Base-by-base conservation (phyloP, 2,888 invertebrate genomes). In the Bhutanitis thaidina region DNA sequence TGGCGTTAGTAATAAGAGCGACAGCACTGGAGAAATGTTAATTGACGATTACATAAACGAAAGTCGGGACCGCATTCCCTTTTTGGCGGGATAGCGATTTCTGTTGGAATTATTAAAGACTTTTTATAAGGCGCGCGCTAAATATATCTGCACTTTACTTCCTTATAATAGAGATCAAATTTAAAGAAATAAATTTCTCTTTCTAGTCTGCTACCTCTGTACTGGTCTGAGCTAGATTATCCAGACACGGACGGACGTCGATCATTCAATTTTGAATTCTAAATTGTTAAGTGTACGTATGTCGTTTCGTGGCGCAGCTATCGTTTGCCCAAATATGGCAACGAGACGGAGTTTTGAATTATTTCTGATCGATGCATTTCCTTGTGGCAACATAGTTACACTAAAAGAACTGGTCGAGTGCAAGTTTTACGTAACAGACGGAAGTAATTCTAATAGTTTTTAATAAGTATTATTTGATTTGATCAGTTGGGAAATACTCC, bases 181-280 rank as follows among this genome's bases (percentile, higher is more conserved):
- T 52, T 36, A 16, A 20, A 30, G n/a, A 30, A 36, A 37, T 20
- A 41, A 10, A 44, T 7, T n/a, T 29, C 8, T 7, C 12, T 7
- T 37, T 46, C 14, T 46, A 46, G 36, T 32, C 39, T 25, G 27
- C 8, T 32, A 38, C 30, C 20, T 37, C 16, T 43, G 20, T 39
- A 70, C 68, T 69, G 68, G 71, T 73, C 67, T 65, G 64, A 71
- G 68, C 74, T 74, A 74, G 77, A 75, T 68, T 73, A 68, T 71
- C 69, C 70, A 64, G 70, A 69, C 71, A 60, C 58, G 57, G 72
- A 69, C 69, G 56, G 51, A 52, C 41, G 46, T 52, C 45, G 51
- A 51, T 50, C 57, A 56, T 55, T 50, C 54, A 62, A 64, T 62
- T 64, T 62, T 51, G 56, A 60, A 51, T 71, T 64, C 62, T 67